Percentiles rank a stretch among this genome's conserved stretches.
Conservation (phyloP, 2,797 vertebrate genomes). For the Coregonus ussuriensis region DNA sequence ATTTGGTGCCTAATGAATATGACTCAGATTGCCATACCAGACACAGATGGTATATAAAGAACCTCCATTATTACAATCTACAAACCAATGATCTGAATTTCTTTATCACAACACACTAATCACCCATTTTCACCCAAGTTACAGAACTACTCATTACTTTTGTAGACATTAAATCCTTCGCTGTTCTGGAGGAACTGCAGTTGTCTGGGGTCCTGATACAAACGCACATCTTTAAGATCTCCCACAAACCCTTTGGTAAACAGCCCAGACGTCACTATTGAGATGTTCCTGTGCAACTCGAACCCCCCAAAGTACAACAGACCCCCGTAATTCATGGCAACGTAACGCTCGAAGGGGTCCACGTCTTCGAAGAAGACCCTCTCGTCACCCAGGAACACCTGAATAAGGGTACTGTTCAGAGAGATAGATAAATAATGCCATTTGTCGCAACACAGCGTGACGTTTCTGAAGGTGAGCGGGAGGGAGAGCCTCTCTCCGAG, state of each 20-base stretch:
- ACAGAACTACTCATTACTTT: conserved; percentile 58
- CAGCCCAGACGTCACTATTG: conserved; percentile 75
- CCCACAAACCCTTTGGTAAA: conserved; percentile 82
- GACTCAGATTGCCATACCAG: not conserved
- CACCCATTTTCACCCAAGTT: not conserved
- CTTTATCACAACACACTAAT: not conserved
- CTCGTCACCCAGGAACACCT: conserved; percentile 73
- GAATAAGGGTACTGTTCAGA: conserved; percentile 79
- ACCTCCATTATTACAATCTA: not conserved
- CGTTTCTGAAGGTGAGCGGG: conserved; percentile 66
- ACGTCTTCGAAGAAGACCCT: conserved; percentile 77
- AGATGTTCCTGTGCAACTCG: conserved; percentile 76
- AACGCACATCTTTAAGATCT: conserved; percentile 78
- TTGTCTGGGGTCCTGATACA: conserved; percentile 81
- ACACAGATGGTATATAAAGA: not conserved
- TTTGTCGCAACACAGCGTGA: conserved; percentile 66
- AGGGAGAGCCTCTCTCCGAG: conserved; percentile 79
- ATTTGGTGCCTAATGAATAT: not conserved
- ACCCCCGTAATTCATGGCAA: conserved; percentile 82
- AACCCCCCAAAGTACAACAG: conserved; percentile 86
- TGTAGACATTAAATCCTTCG: conserved; percentile 84
- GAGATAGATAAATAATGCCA: conserved; percentile 77
- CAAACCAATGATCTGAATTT: not conserved
- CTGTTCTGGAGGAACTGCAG: conserved; percentile 70
- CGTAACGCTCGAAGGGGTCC: conserved; percentile 81